These are phyloP conservation scores for Arenaria interpres DNA, from an alignment of 2,113 vertebrate genomes.

Conservation along the genomic window DNA sequence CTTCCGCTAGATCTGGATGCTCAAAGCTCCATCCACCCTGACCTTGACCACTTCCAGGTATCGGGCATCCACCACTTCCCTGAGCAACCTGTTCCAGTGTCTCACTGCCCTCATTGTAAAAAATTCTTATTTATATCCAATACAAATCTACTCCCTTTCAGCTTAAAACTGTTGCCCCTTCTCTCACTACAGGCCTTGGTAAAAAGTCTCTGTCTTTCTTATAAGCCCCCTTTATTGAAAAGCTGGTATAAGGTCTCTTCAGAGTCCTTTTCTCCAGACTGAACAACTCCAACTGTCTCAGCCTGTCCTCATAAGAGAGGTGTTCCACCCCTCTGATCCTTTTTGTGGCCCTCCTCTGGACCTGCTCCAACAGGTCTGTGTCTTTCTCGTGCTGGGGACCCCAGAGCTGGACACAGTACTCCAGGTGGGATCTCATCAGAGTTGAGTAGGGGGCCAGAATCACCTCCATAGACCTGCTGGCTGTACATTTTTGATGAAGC, in stretches of 20 bases:
- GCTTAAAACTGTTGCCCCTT: neutral
- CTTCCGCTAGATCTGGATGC: neutral
- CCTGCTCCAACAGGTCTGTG: neutral
- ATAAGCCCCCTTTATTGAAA: neutral
- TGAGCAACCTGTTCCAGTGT: neutral
- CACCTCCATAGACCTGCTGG: neutral
- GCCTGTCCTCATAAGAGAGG: neutral
- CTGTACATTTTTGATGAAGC: neutral
- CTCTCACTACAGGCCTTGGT: neutral
- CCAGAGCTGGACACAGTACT: neutral
- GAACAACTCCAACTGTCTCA: neutral
- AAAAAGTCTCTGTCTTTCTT: neutral
- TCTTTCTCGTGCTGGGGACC: neutral
- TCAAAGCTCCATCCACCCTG: neutral
- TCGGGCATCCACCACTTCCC: neutral
- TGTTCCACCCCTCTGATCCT: neutral
- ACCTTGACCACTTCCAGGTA: neutral
- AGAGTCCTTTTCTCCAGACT: neutral
- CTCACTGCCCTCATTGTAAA: neutral
- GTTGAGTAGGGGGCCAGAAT: neutral
- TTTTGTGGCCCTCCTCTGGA: neutral
- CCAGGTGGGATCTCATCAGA: neutral
- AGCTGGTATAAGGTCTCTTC: neutral
- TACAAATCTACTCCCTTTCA: neutral
- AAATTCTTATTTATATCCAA: neutral